Evolutionary conservation across 2,888 invertebrate genomes (phyloP).

Genomic region (Amphipoea oculea): DNA sequence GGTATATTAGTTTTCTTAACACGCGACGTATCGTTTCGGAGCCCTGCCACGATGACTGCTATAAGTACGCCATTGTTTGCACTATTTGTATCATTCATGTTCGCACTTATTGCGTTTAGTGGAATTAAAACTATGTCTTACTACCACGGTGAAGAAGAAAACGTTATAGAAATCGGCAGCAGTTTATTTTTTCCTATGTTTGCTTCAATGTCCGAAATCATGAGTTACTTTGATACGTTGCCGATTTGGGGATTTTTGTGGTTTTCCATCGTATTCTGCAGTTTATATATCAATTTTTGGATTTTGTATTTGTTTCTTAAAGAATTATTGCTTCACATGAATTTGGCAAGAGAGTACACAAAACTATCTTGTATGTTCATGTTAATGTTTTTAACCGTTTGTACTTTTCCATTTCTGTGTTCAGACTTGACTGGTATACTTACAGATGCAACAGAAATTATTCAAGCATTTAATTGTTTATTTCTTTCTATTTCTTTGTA

Average conservation of each 20-base stretch:
- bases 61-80: constrained; percentile 78
- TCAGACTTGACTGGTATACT: constrained; percentile 80
- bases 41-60: constrained; percentile 84
- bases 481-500: constrained; percentile 82
- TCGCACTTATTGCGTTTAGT: constrained; percentile 78
- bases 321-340: constrained; percentile 70
- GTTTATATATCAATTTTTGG: constrained; percentile 80
- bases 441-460: constrained; percentile 76
- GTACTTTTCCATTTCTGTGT: constrained; percentile 82
- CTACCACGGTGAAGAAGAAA: constrained; percentile 84
- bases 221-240: constrained; percentile 80
- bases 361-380: constrained; percentile 70
- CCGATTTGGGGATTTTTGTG: constrained; percentile 82
- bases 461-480: constrained; percentile 79
- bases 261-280: constrained; percentile 79
- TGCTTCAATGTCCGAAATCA: constrained; percentile 80
- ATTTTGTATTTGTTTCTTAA: constrained; percentile 78
- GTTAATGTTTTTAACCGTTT: constrained; percentile 68
- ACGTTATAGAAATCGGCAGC: constrained; percentile 78
- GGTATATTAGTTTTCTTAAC: constrained; percentile 81
- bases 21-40: constrained; percentile 81
- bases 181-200: constrained; percentile 77
- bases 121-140: constrained; percentile 85
- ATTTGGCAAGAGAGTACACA: constrained; percentile 68
- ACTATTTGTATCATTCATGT: constrained; percentile 72